Evolutionary conservation across 2,113 vertebrate genomes (phyloP), one percentile per base, ranked within the genome.

Genomic region (Cricetomys ansorgei): DNA sequence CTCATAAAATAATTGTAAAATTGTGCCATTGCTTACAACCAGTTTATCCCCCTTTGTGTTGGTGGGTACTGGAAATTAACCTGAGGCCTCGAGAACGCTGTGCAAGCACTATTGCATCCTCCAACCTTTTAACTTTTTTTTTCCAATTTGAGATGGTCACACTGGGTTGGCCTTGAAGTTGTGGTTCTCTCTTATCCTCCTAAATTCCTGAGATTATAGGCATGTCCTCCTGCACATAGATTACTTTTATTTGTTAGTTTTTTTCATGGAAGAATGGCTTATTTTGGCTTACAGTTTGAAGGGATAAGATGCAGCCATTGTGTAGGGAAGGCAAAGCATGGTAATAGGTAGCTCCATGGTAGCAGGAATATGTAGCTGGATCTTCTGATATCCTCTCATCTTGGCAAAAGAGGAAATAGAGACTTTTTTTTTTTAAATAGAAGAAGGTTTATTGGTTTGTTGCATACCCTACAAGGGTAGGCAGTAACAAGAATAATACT

Each of bases 1-100:
- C 70, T 83, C 75, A 67, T 92, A 88, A 90, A 88, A 73, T 75
- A 27, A 10, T 88, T 92, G 40, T 89, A 77, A 76, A n/a, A 27
- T 70, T 89, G 67, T 75, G 29, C 79, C 15, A 43, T 84, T 94
- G 53, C 3, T 79, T 88, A 73, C 8, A 62, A 37, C 21, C 64
- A 2, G 21, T 29, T 88, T 91, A 77, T 94, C 17, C 40, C 81
- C 81, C 31, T 53, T 27, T 88, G n/a, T 59, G 53, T 89, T 29
- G 59, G 40, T 45, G 48, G 72, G 72, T 79, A 59, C 50, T 80
- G 4, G 62, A 40, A 12, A 67, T 84, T 84, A 43, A 64, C 7
- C 19, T 10, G 69, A 37, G 64, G 21, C 43, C 67, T 62, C 64
- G 34, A 16, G 31, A 2, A 27, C 73, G 16, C 43, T 50, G 11